Conservation (phyloP, 2,113 vertebrate species). For the Pollimyrus isidori region DNA sequence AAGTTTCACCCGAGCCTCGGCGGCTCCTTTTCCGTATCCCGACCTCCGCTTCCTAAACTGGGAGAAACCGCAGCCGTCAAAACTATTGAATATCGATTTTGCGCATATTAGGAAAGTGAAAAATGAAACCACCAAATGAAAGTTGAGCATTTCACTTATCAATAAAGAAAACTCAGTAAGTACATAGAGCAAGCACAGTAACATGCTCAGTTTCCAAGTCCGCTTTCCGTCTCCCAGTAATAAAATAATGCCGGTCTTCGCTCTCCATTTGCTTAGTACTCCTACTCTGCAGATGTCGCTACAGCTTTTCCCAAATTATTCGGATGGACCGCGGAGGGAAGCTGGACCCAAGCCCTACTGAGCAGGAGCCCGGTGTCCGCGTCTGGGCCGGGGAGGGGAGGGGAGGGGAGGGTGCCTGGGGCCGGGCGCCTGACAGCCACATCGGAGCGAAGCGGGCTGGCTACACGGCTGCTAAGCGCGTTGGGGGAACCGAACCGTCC, state of each 20-base stretch:
- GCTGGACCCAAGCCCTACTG: not conserved
- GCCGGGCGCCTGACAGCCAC: not conserved
- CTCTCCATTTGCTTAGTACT: constrained; percentile 21
- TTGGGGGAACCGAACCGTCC: not conserved
- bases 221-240: not conserved
- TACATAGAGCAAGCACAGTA: not conserved
- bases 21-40: not conserved
- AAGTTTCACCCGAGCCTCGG: not conserved
- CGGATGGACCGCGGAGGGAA: constrained; percentile 12
- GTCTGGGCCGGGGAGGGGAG: not conserved
- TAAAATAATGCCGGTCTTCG: not conserved
- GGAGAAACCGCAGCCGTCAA: not conserved
- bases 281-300: constrained; percentile 38
- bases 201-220: not conserved
- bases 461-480: not conserved
- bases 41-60: not conserved
- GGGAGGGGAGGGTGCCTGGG: not conserved
- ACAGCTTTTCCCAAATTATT: constrained; percentile 56
- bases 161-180: not conserved
- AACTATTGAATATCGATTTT: not conserved
- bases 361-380: not conserved
- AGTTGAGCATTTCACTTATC: not conserved
- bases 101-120: not conserved
- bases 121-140: not conserved
- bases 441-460: not conserved